Evolutionary conservation across 2,888 invertebrate genomes (phyloP).

Genomic region (Rhyacophila evoluta): DNA sequence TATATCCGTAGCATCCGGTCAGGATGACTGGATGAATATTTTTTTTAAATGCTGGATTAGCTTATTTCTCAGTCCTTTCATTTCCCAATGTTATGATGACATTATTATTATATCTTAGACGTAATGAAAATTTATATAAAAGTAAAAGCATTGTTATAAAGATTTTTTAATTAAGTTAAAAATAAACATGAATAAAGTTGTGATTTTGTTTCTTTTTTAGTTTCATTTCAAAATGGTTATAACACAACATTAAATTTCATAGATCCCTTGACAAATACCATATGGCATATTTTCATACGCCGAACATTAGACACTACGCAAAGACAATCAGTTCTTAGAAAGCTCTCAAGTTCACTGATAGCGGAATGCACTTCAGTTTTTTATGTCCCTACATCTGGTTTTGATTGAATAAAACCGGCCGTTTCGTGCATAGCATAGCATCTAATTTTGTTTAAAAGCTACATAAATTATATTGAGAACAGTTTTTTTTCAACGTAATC

Average conservation of each 20-base stretch:
- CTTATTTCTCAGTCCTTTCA: too few species aligned
- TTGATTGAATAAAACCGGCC: slow-evolving; percentile 17
- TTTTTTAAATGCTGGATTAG: too few species aligned
- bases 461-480: not conserved
- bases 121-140: too few species aligned
- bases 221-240: too few species aligned
- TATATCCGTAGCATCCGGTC: not conserved
- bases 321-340: slow-evolving; percentile 41
- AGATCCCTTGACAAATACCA: not conserved
- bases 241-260: too few species aligned
- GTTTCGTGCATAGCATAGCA: not conserved
- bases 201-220: too few species aligned
- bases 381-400: slow-evolving; percentile 41
- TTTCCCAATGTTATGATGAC: too few species aligned
- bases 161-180: too few species aligned
- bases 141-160: too few species aligned
- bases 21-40: not conserved
- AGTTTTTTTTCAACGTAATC: not conserved
- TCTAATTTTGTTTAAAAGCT: not conserved
- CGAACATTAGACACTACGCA: not conserved
- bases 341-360: slow-evolving; percentile 42
- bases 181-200: too few species aligned
- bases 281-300: not conserved
- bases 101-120: too few species aligned
- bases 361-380: slow-evolving; percentile 39